Base-by-base conservation (phyloP, 92 coral and sea anemone genomes). In the Phenganax marumi region DNA sequence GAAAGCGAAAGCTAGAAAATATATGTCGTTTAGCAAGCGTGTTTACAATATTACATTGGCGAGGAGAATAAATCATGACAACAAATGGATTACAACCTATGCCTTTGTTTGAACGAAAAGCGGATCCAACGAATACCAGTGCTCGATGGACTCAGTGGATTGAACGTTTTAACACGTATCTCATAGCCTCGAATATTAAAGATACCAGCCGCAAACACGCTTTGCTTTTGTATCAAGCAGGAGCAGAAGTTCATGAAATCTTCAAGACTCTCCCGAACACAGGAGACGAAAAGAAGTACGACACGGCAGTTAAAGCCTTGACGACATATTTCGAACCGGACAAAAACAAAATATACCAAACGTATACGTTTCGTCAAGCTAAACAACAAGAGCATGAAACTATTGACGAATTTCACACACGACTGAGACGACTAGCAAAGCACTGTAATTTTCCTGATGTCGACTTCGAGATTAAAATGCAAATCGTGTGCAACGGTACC, bases 171-270 rank as follows among this genome's bases (percentile, higher is more conserved):
- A n/a, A n/a, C n/a, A n/a, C n/a, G n/a, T n/a, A n/a, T n/a, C n/a
- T n/a, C n/a, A n/a, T n/a, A n/a, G n/a, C n/a, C n/a, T n/a, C n/a
- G n/a, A n/a, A n/a, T n/a, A n/a, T n/a, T n/a, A n/a, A n/a, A n/a
- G n/a, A n/a, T n/a, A n/a, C n/a, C n/a, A n/a, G n/a, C n/a, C n/a
- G n/a, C n/a, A n/a, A n/a, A n/a, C n/a, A n/a, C n/a, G 82, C 82
- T 18, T 70, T 86, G 8, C 62, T 86, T 0, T 46, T 81, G 17
- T 74, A 71, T 12, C 81, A 80, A 70, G 89, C 85, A 3, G 85
- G 82, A n/a, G 62, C 73, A 0, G 89, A 72, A 73, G 89, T 86
- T 3, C 70, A 70, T 22, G 89, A 86, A 50, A 80, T 86, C 10
- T 86, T 86, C 43, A 72, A 73, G 52, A 81, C 85, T 0, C 47